Base-by-base conservation (phyloP, 2,797 vertebrate genomes). In the Fistularia commersonii region DNA sequence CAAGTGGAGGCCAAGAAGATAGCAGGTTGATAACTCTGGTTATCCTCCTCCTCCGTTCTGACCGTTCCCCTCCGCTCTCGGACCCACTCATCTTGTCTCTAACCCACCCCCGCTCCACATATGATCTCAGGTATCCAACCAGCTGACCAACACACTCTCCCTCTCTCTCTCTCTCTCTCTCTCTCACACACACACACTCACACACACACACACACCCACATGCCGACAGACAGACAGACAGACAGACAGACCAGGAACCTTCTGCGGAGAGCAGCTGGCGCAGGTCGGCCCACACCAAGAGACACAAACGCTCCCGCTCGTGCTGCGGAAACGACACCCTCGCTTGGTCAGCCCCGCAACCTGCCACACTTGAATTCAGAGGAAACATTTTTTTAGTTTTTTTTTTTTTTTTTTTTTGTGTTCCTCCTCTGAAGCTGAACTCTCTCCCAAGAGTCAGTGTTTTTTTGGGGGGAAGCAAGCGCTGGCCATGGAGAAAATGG, bases 91-190 rank as follows among this genome's bases (percentile, higher is more conserved):
- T 80, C 61, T 68, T 73, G 51, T 76, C 75, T 76, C 55, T 77
- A 39, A 86, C 77, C 66, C 80, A n/a, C 54, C 86, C 82, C 78
- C 71, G 72, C 74, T 72, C 58, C 76, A 87, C 70, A 72, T 76
- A 76, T 72, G 82, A 91, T 93, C 91, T 98, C 94, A 95, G 95
- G 95, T 93, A 92, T 87, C 74, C 81, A 75, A 69, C 80, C 69
- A 68, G 66, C 69, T 57, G 68, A 82, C 72, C 70, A 74, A 9
- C 39, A 3, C n/a, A n/a, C n/a, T n/a, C n/a, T n/a, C n/a, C n/a
- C n/a, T n/a, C n/a, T n/a, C n/a, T n/a, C n/a, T n/a, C n/a, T n/a
- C n/a, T n/a, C n/a, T n/a, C n/a, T n/a, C n/a, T n/a, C n/a, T n/a
- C n/a, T n/a, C n/a, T n/a, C n/a, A n/a, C n/a, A n/a, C n/a, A n/a